Evolutionary conservation across 1,140 invertebrate species (phyloP), one percentile per base, ranked within the genome.

Genomic region (Pseudobourletiella spinata): DNA sequence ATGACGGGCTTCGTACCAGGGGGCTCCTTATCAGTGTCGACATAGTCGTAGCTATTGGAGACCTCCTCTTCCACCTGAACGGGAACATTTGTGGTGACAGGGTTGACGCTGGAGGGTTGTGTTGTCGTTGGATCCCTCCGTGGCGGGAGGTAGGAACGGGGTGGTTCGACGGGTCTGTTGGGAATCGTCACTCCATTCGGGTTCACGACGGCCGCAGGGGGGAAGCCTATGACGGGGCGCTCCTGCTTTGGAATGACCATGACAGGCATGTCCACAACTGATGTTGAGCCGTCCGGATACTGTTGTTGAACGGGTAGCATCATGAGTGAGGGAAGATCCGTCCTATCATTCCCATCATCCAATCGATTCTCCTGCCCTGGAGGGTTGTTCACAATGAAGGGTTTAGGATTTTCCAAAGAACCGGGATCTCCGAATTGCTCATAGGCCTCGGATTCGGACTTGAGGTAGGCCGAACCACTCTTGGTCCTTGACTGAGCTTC

Each of bases 401-500:
- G 65, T 22, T 22, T 16, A 8, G 62, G 3, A 0, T 20, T 24
- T 26, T 52, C 30, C 15, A 29, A 18, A 4, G 52, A 24, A 24
- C 54, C 48, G 3, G 62, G 8, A 46, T 28, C n/a, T 2, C 48
- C 46, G 52, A 64, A 61, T 35, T 54, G 46, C 48, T 64, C 61
- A 30, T 67, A 67, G 6, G 61, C 65, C 35, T 67, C 65, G 0
- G 65, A 67, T 26, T 57, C 43, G 1, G 61, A 63, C 56, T 63
- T 56, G 16, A 20, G 24, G 3, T 51, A 43, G 20, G 57, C 43
- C 3, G 57, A 60, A 3, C 11, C 22, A 15, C 57, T 50, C 39
- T 67, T 67, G n/a, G 57, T 57, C 51, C 61, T 63, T 2, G 15
- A 15, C 44, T 52, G 22, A 4, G 54, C 39, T 44, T 67, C 60